Base-by-base conservation (phyloP, 1,140 invertebrate genomes). In the Alviniconcha marisindica region DNA sequence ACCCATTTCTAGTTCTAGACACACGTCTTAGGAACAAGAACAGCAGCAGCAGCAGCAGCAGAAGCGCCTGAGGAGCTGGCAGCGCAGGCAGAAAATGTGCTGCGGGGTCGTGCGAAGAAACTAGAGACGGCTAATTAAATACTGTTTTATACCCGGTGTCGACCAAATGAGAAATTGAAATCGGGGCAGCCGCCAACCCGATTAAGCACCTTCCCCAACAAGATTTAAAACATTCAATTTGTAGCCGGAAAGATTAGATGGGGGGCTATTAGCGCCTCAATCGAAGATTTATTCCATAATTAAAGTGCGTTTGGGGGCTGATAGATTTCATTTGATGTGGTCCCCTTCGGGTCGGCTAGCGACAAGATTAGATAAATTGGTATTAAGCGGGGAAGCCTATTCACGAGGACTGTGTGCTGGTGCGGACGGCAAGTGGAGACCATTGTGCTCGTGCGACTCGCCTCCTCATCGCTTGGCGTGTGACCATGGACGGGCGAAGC, bases 201-300 rank as follows among this genome's bases (percentile, higher is more conserved):
- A 82, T 81, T 86, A 88, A 86, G 83, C 84, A 38, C 83, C 56
- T 73, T 80, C 71, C 79, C 80, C 85, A 83, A 87, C 87, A 88
- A 88, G 85, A 85, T 87, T 88, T 88, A 81, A 87, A 87, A 88
- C 86, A 88, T 88, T 88, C 84, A 85, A 87, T 87, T 85, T 86
- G 81, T 83, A 77, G 83, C 71, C 82, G 86, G 85, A 85, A 86
- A 88, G 86, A 90, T 88, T 90, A 88, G 86, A 88, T 87, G 85
- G 85, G 85, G 77, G 79, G 80, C 85, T 84, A 88, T 87, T 88
- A 88, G 82, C 80, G 85, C 86, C 79, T 81, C 84, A 82, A 87
- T 86, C 77, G 83, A 77, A 85, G 89, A 88, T 88, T 90, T 90
- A 90, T 90, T 87, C 84, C 83, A 84, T 88, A 90, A 90, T 90